These are phyloP conservation scores for Myoxocephalus aenaeus DNA, from an alignment of 2,797 vertebrate species.

Conservation along the genomic window DNA sequence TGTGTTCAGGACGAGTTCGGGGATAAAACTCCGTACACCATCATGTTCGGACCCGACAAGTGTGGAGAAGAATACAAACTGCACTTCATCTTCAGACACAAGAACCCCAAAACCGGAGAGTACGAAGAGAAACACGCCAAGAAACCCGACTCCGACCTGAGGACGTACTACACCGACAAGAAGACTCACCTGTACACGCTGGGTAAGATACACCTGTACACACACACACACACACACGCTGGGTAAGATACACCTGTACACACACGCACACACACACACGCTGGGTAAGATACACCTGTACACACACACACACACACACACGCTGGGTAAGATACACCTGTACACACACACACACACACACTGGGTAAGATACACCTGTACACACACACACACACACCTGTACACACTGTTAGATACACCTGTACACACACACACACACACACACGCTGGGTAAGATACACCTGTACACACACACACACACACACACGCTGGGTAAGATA, in stretches of 20 bases:
- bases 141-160: conserved; percentile 92
- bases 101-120: conserved; percentile 93
- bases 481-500: too few relatives aligned
- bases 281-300: too few relatives aligned
- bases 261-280: too few relatives aligned
- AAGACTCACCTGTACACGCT: conserved; percentile 89
- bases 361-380: background rate
- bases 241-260: too few relatives aligned
- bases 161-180: conserved; percentile 96
- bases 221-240: too few relatives aligned
- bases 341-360: background rate
- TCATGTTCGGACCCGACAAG: conserved; percentile 99
- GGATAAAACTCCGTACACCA: conserved; percentile 97
- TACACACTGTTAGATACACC: too few relatives aligned
- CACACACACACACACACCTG: too few relatives aligned
- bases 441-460: too few relatives aligned
- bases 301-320: too few relatives aligned
- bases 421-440: too few relatives aligned
- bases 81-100: conserved; percentile 99
- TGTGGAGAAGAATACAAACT: conserved; percentile 99
- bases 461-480: conserved; percentile 37
- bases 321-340: conserved; percentile 66
- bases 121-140: conserved; percentile 98
- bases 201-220: background rate
- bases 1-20: conserved; percentile 90